Conservation (phyloP, 2,797 vertebrate genomes). For the Eulemur rubriventer region DNA sequence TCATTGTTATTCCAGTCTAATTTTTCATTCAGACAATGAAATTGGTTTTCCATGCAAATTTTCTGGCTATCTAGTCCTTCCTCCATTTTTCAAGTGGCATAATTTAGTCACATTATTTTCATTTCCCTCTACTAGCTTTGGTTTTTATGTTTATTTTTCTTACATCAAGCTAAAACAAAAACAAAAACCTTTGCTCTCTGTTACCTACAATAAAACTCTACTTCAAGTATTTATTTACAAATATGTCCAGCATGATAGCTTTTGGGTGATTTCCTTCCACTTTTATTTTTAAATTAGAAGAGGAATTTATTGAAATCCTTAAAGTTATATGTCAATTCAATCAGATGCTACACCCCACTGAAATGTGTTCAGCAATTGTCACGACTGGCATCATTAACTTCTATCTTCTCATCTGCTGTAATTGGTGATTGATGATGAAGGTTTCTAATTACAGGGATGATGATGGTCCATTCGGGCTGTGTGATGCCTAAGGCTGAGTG, state of each 20-base stretch:
- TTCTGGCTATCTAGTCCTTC: constrained; percentile 48
- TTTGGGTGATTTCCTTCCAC: not conserved
- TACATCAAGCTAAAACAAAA: not conserved
- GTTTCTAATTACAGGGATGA: constrained; percentile 6
- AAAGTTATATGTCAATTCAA: not conserved
- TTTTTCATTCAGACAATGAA: constrained; percentile 72
- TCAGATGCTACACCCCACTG: constrained; percentile 9
- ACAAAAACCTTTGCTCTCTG: not conserved
- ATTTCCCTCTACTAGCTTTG: constrained; percentile 48
- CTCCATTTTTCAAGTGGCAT: constrained; percentile 65
- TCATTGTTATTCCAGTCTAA: constrained; percentile 69
- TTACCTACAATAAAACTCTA: not conserved
- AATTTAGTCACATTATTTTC: constrained; percentile 72
- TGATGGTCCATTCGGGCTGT: not conserved
- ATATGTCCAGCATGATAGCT: not conserved
- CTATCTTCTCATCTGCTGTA: constrained; percentile 49
- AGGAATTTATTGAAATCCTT: constrained; percentile 27
- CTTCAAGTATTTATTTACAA: constrained; percentile 5
- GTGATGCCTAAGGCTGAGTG: not conserved
- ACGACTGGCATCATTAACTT: constrained; percentile 47
- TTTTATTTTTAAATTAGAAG: constrained; percentile 37
- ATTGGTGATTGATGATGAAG: constrained; percentile 59
- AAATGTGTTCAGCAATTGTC: constrained; percentile 44
- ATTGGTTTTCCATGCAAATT: constrained; percentile 77
- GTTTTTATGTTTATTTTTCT: constrained; percentile 5